Evolutionary conservation across 1,140 invertebrate genomes (phyloP), one percentile per base, ranked within the genome.

Genomic region (Brachionus manjavacas): DNA sequence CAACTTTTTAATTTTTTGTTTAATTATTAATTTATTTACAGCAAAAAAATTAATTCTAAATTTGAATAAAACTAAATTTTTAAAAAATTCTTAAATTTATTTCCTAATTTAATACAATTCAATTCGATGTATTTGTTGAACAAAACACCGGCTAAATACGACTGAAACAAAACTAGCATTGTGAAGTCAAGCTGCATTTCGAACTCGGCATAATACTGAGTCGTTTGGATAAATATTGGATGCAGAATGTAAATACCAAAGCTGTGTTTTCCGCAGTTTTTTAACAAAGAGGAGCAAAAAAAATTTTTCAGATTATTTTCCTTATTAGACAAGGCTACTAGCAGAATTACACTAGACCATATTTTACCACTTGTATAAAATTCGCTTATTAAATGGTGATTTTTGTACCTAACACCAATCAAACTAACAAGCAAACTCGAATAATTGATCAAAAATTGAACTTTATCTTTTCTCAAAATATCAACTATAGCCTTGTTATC

Each of bases 161-260:
- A 39, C 16, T 72, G 68, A 39, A 72, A 7, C n/a, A 72, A n/a
- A 14, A 72, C 68, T 2, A 72, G 6, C 0, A 72, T 20, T 12
- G 68, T 72, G 43, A 72, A 72, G 9, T 72, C 68, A 39, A 72
- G 28, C 35, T 72, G 68, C 68, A 72, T 72, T 72, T 72, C 68
- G 16, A 39, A 72, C 4, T 72, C 68, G 6, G 6, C 28, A 20
- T 39, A 35, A 35, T 35, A 20, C 35, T 72, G 68, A 72, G 28
- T 72, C 0, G 39, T 6, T 39, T 72, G 76, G 28, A 79, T 79
- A 79, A 79, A 52, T 52, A 79, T 79, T 52, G 76, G 76, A 39
- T 79, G 76, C 28, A 79, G 25, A 14, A 79, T 12, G 9, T 79
- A 79, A 41, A 79, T 52, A 7, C 76, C 76, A 35, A 23, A 79